These are phyloP conservation scores for Mystacornis crossleyi DNA, from an alignment of 2,113 vertebrate species.

Conservation along the genomic window DNA sequence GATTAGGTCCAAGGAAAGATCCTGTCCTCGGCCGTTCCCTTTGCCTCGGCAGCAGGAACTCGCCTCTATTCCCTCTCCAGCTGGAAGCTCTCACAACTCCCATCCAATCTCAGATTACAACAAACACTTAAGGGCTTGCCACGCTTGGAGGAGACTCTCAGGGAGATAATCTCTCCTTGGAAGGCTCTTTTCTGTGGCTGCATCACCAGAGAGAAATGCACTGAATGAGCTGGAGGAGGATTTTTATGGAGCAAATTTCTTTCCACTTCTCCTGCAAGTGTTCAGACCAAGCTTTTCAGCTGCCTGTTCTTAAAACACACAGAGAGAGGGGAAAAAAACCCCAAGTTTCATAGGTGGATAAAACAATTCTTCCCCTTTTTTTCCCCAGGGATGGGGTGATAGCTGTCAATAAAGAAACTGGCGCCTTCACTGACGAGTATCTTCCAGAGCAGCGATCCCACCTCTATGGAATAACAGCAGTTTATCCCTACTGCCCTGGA, in stretches of 20 bases:
- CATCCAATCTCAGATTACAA: not conserved
- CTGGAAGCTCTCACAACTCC: constrained; percentile 18
- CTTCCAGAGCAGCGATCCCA: constrained; percentile 95
- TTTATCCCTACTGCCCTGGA: constrained; percentile 87
- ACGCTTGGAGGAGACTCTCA: not conserved
- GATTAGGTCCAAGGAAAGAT: not conserved
- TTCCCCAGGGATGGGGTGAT: constrained; percentile 89
- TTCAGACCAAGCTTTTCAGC: not conserved
- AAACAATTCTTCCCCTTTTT: not conserved
- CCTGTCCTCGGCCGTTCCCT: not conserved
- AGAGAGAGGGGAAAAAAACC: rapidly evolving
- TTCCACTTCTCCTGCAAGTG: not conserved
- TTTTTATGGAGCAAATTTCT: not conserved
- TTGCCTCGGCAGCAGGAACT: not conserved
- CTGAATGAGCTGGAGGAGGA: not conserved
- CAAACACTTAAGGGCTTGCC: not conserved
- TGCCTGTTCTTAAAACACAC: not conserved
- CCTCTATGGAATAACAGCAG: constrained; percentile 92
- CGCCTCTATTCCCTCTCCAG: not conserved
- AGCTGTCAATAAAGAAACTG: constrained; percentile 81
- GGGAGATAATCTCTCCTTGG: not conserved
- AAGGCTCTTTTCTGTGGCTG: not conserved
- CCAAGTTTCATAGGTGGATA: not conserved
- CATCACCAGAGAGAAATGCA: not conserved
- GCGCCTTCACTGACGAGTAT: constrained; percentile 87